These are phyloP conservation scores for Ichneumon xanthorius DNA, from an alignment of 2,888 invertebrate genomes.

Conservation along the genomic window DNA sequence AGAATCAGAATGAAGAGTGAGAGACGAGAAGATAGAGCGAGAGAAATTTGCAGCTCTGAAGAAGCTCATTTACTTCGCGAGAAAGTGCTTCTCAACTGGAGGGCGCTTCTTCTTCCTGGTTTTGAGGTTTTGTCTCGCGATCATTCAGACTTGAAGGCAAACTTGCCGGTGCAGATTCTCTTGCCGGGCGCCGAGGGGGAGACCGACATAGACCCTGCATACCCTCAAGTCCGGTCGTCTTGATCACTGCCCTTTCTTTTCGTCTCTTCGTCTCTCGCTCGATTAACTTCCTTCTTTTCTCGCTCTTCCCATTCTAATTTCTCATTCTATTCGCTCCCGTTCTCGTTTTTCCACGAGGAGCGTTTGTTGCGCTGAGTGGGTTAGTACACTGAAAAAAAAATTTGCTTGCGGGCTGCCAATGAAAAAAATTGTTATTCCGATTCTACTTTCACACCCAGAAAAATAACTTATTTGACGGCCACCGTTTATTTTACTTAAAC, in stretches of 20 bases:
- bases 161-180: conserved; percentile 42
- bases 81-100: conserved; percentile 39
- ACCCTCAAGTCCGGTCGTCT: conserved; percentile 45
- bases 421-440: too few species aligned
- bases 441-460: too few species aligned
- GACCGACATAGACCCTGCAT: conserved; percentile 4
- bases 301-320: conserved; percentile 41
- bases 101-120: conserved; percentile 42
- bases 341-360: conserved; percentile 31
- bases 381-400: neutral
- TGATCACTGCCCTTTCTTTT: conserved; percentile 61
- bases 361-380: neutral
- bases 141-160: conserved; percentile 39
- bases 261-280: conserved; percentile 46
- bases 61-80: conserved; percentile 63
- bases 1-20: conserved; percentile 26
- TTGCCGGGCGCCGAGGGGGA: conserved; percentile 10
- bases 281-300: conserved; percentile 46
- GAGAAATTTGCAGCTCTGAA: conserved; percentile 37
- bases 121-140: conserved; percentile 54
- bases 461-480: too few species aligned
- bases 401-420: too few species aligned
- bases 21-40: conserved; percentile 25
- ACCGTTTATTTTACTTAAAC: too few species aligned
- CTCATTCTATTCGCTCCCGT: conserved; percentile 18